Conservation (phyloP, 2,113 vertebrate species). For the Microtus montanus region DNA sequence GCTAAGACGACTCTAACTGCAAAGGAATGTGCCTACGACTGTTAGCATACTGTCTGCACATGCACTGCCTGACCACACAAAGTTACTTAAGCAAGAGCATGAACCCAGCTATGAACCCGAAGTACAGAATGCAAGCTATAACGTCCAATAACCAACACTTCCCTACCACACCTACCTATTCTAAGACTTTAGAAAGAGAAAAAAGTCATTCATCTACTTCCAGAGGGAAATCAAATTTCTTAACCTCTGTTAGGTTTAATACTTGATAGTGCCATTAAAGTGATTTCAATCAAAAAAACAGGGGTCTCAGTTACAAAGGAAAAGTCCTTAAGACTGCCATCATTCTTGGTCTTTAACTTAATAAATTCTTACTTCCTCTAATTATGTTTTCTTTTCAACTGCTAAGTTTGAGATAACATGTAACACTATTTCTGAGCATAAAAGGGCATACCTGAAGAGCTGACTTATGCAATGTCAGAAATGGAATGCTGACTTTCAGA, state of each 20-base stretch:
- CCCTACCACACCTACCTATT: conserved; percentile 47
- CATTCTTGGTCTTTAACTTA: conserved; percentile 1
- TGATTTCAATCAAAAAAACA: conserved; percentile 53
- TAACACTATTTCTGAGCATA: conserved; percentile 48
- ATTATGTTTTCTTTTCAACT: conserved; percentile 49
- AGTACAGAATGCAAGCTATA: background rate
- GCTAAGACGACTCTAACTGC: conserved; percentile 30
- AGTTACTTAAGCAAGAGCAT: conserved; percentile 13
- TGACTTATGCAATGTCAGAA: conserved; percentile 6
- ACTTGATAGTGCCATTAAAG: conserved; percentile 33
- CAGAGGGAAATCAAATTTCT: conserved; percentile 35
- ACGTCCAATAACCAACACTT: conserved; percentile 37
- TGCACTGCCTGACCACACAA: background rate
- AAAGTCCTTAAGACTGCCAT: conserved; percentile 12
- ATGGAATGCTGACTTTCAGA: background rate
- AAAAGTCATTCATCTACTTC: background rate
- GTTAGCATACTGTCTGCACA: background rate
- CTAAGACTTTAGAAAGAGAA: conserved; percentile 48
- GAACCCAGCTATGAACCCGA: background rate
- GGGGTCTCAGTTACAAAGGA: conserved; percentile 8
- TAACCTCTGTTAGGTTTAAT: conserved; percentile 38
- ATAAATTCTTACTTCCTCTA: conserved; percentile 35
- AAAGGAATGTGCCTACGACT: conserved; percentile 46
- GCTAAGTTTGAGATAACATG: conserved; percentile 4
- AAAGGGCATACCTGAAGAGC: background rate